Evolutionary conservation across 2,797 vertebrate genomes (phyloP).

Genomic region (Cirrhinus mrigala): DNA sequence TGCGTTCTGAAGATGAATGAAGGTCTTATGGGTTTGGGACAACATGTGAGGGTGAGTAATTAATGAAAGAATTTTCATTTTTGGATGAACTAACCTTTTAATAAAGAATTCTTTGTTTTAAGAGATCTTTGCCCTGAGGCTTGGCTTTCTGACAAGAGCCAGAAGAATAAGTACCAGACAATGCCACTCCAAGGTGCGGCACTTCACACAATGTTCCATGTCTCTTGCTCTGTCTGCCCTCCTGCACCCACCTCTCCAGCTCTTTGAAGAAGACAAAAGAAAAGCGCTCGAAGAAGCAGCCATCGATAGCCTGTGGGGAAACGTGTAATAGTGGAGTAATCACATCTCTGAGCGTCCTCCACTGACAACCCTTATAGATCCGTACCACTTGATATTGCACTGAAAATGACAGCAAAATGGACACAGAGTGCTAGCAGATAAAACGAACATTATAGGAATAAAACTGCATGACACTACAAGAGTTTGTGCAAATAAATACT

Average conservation of each 20-base stretch:
- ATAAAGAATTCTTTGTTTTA: neutral
- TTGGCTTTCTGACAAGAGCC: slow-evolving; percentile 15
- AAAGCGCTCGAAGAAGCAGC: slow-evolving; percentile 74
- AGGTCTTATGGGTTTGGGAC: too few relatives aligned
- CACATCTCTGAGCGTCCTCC: slow-evolving; percentile 71
- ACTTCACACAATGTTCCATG: slow-evolving; percentile 63
- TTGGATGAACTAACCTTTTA: neutral
- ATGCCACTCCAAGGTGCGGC: slow-evolving; percentile 48
- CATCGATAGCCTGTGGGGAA: slow-evolving; percentile 74
- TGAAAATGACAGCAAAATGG: slow-evolving; percentile 24
- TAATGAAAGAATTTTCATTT: too few relatives aligned
- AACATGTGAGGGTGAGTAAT: too few relatives aligned
- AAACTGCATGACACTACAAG: slow-evolving; percentile 9
- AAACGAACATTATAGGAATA: neutral
- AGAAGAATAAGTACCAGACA: slow-evolving; percentile 24
- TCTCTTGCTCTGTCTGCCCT: slow-evolving; percentile 17
- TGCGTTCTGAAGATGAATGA: too few relatives aligned
- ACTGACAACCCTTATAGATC: slow-evolving; percentile 74
- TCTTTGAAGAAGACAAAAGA: slow-evolving; percentile 80
- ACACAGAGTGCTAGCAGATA: slow-evolving; percentile 27
- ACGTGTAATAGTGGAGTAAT: slow-evolving; percentile 79
- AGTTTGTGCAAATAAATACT: neutral
- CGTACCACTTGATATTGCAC: slow-evolving; percentile 41
- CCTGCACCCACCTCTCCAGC: slow-evolving; percentile 27
- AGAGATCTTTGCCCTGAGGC: neutral